These are phyloP conservation scores for Scaptomyza cyrtandrae DNA, from an alignment of 2,888 invertebrate species.

Conservation along the genomic window DNA sequence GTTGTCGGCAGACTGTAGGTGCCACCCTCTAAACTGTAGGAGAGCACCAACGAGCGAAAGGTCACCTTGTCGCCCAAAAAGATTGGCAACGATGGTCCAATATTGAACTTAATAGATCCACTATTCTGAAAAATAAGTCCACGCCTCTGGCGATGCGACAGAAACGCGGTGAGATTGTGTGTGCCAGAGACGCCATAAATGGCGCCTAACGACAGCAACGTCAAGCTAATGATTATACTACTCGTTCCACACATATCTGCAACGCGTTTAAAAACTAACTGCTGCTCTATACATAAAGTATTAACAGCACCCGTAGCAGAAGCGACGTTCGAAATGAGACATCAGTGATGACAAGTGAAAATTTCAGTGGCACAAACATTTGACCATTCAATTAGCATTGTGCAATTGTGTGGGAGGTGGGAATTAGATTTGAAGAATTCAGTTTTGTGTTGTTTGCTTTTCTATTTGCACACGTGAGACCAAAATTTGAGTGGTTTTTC, in stretches of 20 bases:
- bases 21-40: slow-evolving; percentile 78
- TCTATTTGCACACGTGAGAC: slow-evolving; percentile 7
- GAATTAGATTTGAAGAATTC: slow-evolving; percentile 22
- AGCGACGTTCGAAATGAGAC: slow-evolving; percentile 47
- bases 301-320: slow-evolving; percentile 1
- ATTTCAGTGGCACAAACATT: slow-evolving; percentile 63
- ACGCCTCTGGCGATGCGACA: slow-evolving; percentile 65
- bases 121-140: slow-evolving; percentile 68
- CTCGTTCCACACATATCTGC: slow-evolving; percentile 36
- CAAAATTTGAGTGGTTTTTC: slow-evolving; percentile 16
- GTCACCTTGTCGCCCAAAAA: slow-evolving; percentile 75
- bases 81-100: slow-evolving; percentile 76
- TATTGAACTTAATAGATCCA: slow-evolving; percentile 62
- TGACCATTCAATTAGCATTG: slow-evolving; percentile 66
- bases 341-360: slow-evolving; percentile 62
- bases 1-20: slow-evolving; percentile 73
- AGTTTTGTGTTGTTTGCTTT: slow-evolving; percentile 8
- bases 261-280: slow-evolving; percentile 44
- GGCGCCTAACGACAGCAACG: slow-evolving; percentile 11
- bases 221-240: slow-evolving; percentile 16
- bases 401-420: slow-evolving; percentile 34
- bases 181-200: background rate
- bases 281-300: slow-evolving; percentile 12
- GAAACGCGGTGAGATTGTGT: slow-evolving; percentile 62
- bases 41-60: slow-evolving; percentile 80